These are phyloP conservation scores for Leptodactylus fuscus DNA, from an alignment of 2,113 vertebrate genomes.

Conservation along the genomic window DNA sequence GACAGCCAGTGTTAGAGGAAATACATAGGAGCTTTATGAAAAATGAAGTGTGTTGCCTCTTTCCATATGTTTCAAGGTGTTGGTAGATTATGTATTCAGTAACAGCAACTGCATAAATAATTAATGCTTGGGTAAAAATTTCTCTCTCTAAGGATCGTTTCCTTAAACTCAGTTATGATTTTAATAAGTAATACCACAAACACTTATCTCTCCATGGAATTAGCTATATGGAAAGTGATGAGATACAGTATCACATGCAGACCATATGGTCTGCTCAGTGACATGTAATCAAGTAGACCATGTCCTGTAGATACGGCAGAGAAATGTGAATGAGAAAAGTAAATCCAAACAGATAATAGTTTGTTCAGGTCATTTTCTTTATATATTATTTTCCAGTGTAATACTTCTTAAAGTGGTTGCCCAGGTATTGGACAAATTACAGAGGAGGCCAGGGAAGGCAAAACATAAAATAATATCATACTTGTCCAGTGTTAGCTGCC, in stretches of 20 bases:
- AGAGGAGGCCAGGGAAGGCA: too few relatives aligned
- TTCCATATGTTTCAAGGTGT: constrained; percentile 26
- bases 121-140: constrained; percentile 22
- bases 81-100: constrained; percentile 34
- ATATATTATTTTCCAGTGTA: neutral
- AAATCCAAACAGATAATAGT: neutral
- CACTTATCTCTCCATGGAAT: constrained; percentile 23
- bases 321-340: neutral
- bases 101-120: constrained; percentile 32
- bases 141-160: constrained; percentile 37
- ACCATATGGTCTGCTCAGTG: constrained; percentile 2
- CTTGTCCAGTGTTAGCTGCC: too few relatives aligned
- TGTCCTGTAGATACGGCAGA: neutral
- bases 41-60: constrained; percentile 22
- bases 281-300: constrained; percentile 11
- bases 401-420: neutral
- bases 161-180: constrained; percentile 41
- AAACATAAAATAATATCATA: too few relatives aligned
- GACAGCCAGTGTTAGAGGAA: neutral
- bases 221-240: constrained; percentile 24
- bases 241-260: constrained; percentile 19
- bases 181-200: constrained; percentile 42
- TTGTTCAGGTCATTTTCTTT: neutral
- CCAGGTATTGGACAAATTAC: too few relatives aligned
- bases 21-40: constrained; percentile 2